These are phyloP conservation scores for Trypoxylus dichotomus DNA, from an alignment of 1,140 invertebrate genomes.

Conservation along the genomic window DNA sequence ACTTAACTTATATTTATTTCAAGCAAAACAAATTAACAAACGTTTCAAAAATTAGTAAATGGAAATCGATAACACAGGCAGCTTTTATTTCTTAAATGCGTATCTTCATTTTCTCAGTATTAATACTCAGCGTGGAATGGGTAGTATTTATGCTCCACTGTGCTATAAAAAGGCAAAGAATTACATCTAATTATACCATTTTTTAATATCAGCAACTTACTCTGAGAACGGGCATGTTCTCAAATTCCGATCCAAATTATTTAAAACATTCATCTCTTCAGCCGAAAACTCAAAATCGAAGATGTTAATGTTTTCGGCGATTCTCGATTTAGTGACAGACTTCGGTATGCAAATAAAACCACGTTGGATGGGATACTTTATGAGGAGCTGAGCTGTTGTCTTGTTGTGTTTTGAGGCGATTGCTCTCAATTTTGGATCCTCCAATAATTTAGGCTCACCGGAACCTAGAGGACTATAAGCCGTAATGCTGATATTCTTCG, in stretches of 20 bases:
- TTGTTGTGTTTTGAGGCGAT: constrained; percentile 64
- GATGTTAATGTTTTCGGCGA: constrained; percentile 60
- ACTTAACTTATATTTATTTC: not conserved
- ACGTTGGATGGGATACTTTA: constrained; percentile 59
- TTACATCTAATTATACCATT: not conserved
- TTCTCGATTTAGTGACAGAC: constrained; percentile 59
- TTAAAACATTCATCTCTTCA: constrained; percentile 55
- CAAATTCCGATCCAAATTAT: constrained; percentile 43
- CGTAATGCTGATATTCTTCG: constrained; percentile 68
- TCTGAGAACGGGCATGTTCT: constrained; percentile 41
- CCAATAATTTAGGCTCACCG: constrained; percentile 59
- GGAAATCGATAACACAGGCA: not conserved
- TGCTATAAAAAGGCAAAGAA: constrained; percentile 33
- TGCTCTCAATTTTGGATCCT: constrained; percentile 62
- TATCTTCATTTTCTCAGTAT: not conserved
- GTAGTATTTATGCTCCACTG: constrained; percentile 35
- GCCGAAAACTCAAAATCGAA: constrained; percentile 60
- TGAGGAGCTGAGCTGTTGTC: constrained; percentile 62
- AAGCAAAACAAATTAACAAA: not conserved
- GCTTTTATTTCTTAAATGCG: not conserved
- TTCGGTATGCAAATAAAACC: constrained; percentile 66
- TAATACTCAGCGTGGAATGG: constrained; percentile 36
- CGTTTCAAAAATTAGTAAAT: not conserved
- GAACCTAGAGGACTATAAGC: constrained; percentile 82
- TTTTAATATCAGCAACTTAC: constrained; percentile 40